Percentiles rank a stretch among this genome's conserved stretches.
These are phyloP conservation scores for Lagenorhynchus albirostris DNA, from an alignment of 2,113 vertebrate genomes.

Conservation along the genomic window DNA sequence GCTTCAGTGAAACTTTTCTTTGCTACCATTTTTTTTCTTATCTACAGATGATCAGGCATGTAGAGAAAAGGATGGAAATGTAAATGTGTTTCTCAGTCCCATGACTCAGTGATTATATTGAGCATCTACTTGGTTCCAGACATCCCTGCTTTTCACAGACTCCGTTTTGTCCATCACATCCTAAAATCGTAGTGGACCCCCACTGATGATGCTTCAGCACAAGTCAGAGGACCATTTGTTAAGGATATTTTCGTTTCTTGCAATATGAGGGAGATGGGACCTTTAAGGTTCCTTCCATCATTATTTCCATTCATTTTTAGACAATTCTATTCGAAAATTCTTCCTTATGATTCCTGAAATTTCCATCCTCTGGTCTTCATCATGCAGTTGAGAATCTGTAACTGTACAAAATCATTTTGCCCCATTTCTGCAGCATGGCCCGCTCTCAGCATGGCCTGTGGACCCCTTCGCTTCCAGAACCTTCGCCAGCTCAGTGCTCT, in stretches of 20 bases:
- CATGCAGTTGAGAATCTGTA: neutral
- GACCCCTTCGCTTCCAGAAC: neutral
- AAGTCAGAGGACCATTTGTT: neutral
- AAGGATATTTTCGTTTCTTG: neutral
- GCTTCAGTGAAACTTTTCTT: neutral
- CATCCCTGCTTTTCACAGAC: neutral
- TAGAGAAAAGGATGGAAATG: neutral
- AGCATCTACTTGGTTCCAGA: neutral
- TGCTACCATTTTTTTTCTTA: neutral
- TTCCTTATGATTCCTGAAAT: neutral
- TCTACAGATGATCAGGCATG: neutral
- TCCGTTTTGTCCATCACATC: accelerated
- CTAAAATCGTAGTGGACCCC: neutral
- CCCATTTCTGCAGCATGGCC: accelerated
- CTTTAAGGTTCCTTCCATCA: neutral
- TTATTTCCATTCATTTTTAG: neutral
- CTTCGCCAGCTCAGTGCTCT: neutral
- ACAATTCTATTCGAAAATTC: neutral
- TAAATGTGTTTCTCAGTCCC: neutral
- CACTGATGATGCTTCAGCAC: accelerated
- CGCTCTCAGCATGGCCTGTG: accelerated
- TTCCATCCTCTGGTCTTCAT: neutral
- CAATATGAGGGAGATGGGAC: neutral
- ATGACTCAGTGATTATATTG: neutral
- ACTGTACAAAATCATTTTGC: neutral